These are phyloP conservation scores for Triplophysa rosa DNA, from an alignment of 2,113 vertebrate genomes.

Conservation along the genomic window DNA sequence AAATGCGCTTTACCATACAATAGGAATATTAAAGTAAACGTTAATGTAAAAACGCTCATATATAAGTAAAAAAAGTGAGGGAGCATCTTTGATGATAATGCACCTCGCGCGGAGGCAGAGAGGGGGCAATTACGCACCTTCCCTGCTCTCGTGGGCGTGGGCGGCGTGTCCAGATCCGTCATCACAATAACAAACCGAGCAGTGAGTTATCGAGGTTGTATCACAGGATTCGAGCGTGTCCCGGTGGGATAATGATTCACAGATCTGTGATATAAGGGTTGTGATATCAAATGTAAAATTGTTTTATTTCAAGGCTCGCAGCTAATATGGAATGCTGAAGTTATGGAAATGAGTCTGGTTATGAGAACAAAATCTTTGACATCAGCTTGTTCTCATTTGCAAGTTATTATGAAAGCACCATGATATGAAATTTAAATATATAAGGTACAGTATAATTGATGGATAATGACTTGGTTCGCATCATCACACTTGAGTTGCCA, in stretches of 20 bases:
- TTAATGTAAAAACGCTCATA: neutral
- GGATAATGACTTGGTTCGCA: no score
- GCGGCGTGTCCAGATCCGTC: slow-evolving; percentile 37
- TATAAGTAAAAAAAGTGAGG: neutral
- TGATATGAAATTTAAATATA: neutral
- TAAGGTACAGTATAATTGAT: no score
- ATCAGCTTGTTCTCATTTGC: neutral
- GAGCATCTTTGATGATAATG: neutral
- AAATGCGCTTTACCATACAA: neutral
- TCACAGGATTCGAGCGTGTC: slow-evolving; percentile 18
- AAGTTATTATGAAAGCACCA: slow-evolving; percentile 6
- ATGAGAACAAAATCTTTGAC: neutral
- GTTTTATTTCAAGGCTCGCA: neutral
- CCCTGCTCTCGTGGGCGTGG: slow-evolving; percentile 35
- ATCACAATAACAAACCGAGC: slow-evolving; percentile 33
- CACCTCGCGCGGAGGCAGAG: slow-evolving; percentile 26
- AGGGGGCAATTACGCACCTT: slow-evolving; percentile 36
- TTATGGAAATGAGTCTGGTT: neutral
- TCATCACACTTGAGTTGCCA: no score
- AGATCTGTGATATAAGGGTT: slow-evolving; percentile 26
- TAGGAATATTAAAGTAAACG: no score
- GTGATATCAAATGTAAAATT: neutral
- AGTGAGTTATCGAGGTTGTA: slow-evolving; percentile 42
- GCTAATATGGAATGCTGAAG: neutral
- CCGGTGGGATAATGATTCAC: slow-evolving; percentile 31